A percentile compares a stretch with the other conserved stretches of the same genome.
These are phyloP conservation scores for Lepus townsendii DNA, from an alignment of 2,797 vertebrate species.

Conservation along the genomic window DNA sequence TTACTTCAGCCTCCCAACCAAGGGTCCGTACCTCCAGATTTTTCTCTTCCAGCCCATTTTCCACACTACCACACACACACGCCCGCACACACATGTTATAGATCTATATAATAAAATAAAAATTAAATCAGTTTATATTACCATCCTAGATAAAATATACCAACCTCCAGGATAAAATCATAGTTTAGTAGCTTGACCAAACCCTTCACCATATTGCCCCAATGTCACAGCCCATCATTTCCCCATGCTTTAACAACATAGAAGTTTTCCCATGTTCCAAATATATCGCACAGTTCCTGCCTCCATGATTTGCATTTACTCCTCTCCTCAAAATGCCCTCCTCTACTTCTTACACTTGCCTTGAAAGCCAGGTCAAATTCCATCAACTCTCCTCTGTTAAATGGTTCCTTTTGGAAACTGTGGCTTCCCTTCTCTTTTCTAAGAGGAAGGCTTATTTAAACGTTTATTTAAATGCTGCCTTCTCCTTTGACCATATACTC, in stretches of 20 bases:
- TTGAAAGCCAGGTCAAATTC: background rate
- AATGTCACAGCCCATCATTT: background rate
- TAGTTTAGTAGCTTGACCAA: background rate
- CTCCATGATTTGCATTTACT: background rate
- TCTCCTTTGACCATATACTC: background rate
- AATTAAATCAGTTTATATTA: background rate
- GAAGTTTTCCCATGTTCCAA: background rate
- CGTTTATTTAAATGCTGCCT: background rate
- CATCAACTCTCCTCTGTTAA: background rate
- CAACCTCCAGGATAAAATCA: background rate
- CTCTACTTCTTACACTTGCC: background rate
- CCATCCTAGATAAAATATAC: background rate
- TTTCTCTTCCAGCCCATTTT: background rate
- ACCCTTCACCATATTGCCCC: background rate
- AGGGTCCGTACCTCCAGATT: background rate
- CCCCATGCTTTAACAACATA: background rate
- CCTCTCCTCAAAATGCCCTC: background rate
- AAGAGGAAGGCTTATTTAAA: slow-evolving; percentile 8
- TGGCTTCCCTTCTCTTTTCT: background rate
- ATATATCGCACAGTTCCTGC: background rate
- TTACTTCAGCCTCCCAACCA: background rate
- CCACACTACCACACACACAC: background rate
- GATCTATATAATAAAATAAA: background rate
- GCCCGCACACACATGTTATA: too few species aligned
- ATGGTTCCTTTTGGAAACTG: fast-evolving